Evolutionary conservation across 2,797 vertebrate genomes (phyloP), one percentile per base, ranked within the genome.

Genomic region (Tapera naevia): DNA sequence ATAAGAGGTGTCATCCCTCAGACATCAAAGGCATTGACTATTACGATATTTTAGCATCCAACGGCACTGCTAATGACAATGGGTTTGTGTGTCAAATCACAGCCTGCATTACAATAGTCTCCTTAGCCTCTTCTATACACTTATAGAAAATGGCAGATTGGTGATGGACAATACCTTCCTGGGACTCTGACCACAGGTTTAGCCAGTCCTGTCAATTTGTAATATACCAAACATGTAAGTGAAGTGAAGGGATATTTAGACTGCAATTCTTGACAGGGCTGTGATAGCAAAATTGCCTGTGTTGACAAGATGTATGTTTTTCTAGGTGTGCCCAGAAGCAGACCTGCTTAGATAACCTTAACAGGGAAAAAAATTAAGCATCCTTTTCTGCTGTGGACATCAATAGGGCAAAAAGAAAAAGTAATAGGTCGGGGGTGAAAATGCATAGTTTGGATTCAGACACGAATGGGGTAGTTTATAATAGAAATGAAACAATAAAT

Each of bases 201-300:
- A 16, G 45, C 37, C 76, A 35, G 5, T 11, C 18, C 17, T 51
- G 57, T 17, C 32, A 1, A 9, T 56, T 70, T 46, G 60, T 58
- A 22, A 3, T 5, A 1, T 2, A 32, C 10, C 51, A 50, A 33
- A n/a, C 1, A 1, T 0, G 3, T n/a, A 43, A 24, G 32, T 3
- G 24, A 46, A 30, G 24, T 9, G 28, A 28, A 69, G 65, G 6
- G 11, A 17, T 64, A 5, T 27, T 71, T 22, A 17, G 24, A 17
- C 48, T 41, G 33, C 30, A 48, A 35, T 21, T 57, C 53, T 57
- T 71, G 33, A 17, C 9, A 33, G 48, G n/a, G 43, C n/a, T 72
- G 43, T 28, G 22, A 2, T 2, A 23, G 50, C 46, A 67, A 48
- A 5, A 25, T 1, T 60, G 39, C 9, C 73, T n/a, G 9, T 18